Conservation (phyloP, 1,140 invertebrate genomes). For the Drosophila lowei region DNA sequence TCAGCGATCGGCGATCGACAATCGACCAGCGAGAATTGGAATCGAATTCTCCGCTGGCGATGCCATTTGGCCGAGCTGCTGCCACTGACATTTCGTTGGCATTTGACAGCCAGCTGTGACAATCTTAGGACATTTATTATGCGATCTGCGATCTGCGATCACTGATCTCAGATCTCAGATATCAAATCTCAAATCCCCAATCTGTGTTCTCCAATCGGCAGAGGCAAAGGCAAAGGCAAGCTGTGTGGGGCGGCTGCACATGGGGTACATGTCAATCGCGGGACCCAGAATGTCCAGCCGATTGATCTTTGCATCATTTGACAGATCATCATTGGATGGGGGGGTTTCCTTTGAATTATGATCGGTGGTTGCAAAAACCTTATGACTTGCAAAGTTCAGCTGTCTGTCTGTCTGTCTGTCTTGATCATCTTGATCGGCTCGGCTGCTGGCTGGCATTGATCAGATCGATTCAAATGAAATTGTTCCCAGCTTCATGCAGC, state of each 20-base stretch:
- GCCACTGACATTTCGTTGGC: slow-evolving; percentile 64
- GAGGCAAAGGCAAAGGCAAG: not conserved
- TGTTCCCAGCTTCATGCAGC: not conserved
- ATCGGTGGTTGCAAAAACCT: slow-evolving; percentile 14
- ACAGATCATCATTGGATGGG: not conserved
- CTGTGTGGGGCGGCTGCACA: slow-evolving; percentile 16
- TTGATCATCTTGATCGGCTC: not conserved
- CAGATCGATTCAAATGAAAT: slow-evolving; percentile 2
- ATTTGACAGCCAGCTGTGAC: slow-evolving; percentile 59
- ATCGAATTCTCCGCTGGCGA: slow-evolving; percentile 19
- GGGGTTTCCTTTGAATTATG: slow-evolving; percentile 14
- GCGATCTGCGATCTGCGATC: slow-evolving; percentile 32
- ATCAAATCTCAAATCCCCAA: slow-evolving; percentile 9
- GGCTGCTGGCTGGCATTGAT: slow-evolving; percentile 2
- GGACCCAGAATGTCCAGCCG: slow-evolving; percentile 1
- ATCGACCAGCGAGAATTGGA: slow-evolving; percentile 20
- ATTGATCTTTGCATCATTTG: not conserved
- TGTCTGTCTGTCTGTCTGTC: not conserved
- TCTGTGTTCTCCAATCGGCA: not conserved
- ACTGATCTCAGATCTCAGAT: slow-evolving; percentile 1
- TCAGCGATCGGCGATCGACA: slow-evolving; percentile 3
- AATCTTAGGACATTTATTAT: slow-evolving; percentile 69
- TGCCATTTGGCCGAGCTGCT: slow-evolving; percentile 41
- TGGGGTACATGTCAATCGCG: slow-evolving; percentile 13
- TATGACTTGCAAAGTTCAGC: slow-evolving; percentile 25